Conservation (phyloP, 2,888 invertebrate genomes). For the Rhogogaster chlorosoma region DNA sequence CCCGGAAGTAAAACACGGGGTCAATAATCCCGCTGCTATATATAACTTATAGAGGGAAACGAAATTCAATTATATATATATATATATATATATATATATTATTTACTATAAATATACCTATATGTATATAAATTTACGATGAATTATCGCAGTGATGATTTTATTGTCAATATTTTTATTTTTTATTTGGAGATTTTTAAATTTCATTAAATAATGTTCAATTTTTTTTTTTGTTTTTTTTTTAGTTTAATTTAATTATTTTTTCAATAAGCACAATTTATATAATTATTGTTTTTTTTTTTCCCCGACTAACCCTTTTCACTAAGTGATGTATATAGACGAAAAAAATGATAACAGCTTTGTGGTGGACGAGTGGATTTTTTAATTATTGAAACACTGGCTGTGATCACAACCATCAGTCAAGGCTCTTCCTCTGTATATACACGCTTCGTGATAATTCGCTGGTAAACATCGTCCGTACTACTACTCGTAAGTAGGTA, state of each 20-base stretch:
- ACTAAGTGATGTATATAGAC: not conserved
- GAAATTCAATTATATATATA: not conserved
- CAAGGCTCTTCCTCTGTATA: not conserved
- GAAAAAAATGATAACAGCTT: not conserved
- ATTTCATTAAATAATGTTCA: not conserved
- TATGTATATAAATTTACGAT: not conserved
- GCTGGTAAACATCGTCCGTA: not conserved
- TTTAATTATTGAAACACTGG: not conserved
- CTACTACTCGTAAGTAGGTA: not conserved
- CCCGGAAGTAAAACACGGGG: not conserved
- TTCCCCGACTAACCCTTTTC: not conserved
- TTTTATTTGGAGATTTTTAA: not conserved
- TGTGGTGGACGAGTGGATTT: not conserved
- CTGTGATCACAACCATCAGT: not conserved
- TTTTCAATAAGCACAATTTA: not conserved
- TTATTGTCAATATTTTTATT: constrained; percentile 5
- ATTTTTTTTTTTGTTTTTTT: not conserved
- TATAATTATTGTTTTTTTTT: no score
- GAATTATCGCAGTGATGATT: constrained; percentile 27
- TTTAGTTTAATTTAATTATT: no score
- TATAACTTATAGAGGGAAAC: not conserved
- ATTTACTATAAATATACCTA: not conserved
- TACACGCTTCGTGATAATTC: not conserved
- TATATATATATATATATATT: not conserved
- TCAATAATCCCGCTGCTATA: constrained; percentile 14